phyloP scores from a whole-genome alignment of 2,113 vertebrate genomes.

The Dascyllus trimaculatus region DNA sequence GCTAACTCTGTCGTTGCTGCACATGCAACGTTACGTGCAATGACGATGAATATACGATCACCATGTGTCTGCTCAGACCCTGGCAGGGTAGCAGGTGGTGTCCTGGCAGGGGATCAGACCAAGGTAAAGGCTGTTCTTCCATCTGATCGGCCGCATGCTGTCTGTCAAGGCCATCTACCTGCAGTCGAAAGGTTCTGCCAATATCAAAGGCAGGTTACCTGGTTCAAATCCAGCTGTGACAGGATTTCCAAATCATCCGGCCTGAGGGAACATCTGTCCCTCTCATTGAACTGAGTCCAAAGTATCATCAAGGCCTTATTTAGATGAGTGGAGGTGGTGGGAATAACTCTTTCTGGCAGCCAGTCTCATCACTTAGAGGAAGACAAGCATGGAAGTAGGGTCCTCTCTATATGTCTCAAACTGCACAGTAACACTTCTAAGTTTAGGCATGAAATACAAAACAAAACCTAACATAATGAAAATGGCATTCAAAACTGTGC shows the following conservation, averaged over 20 bases:
- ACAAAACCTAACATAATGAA: not conserved
- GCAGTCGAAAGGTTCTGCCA: slow-evolving; percentile 38
- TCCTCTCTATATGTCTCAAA: not conserved
- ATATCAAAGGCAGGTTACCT: slow-evolving; percentile 72
- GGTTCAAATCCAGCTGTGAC: slow-evolving; percentile 60
- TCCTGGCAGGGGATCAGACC: slow-evolving; percentile 66
- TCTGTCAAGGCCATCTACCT: slow-evolving; percentile 63
- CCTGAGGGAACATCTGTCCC: slow-evolving; percentile 71
- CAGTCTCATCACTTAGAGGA: slow-evolving; percentile 7
- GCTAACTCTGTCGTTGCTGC: slow-evolving; percentile 33
- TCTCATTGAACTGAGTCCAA: slow-evolving; percentile 63
- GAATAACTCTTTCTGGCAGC: slow-evolving; percentile 29
- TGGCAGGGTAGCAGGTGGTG: slow-evolving; percentile 39
- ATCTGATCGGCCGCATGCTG: slow-evolving; percentile 39
- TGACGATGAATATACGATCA: slow-evolving; percentile 29
- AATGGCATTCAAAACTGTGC: not conserved
- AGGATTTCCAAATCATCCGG: slow-evolving; percentile 50
- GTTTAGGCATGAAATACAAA: not conserved
- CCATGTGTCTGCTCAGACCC: slow-evolving; percentile 33
- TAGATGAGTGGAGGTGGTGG: slow-evolving; percentile 5
- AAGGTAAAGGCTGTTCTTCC: slow-evolving; percentile 37
- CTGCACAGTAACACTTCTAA: not conserved
- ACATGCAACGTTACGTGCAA: slow-evolving; percentile 2
- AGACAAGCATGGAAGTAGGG: not conserved
- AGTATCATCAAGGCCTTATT: slow-evolving; percentile 57